Percentiles rank a stretch among this genome's conserved stretches.
Evolutionary conservation across 2,888 invertebrate species (phyloP).

Genomic region (Toxonevra muliebris): DNA sequence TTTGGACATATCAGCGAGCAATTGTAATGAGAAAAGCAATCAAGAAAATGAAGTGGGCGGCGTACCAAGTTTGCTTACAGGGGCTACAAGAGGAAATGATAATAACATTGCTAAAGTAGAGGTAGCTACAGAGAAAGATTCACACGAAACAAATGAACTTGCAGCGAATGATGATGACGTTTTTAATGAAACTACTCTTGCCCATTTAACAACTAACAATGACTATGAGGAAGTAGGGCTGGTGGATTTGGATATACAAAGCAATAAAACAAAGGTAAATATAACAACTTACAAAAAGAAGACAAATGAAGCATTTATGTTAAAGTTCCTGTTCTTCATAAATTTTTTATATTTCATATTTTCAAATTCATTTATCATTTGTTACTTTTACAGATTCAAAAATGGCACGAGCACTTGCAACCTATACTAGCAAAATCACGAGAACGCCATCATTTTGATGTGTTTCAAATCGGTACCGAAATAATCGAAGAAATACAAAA

Average conservation of each 20-base stretch:
- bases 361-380: neutral
- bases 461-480: conserved; percentile 56
- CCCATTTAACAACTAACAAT: neutral
- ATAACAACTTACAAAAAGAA: conserved; percentile 26
- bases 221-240: neutral
- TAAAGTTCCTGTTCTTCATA: neutral
- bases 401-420: conserved; percentile 59
- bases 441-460: conserved; percentile 60
- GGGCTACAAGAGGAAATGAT: no score
- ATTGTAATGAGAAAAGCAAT: neutral
- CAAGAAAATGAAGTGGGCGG: neutral
- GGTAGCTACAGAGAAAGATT: no score
- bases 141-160: neutral
- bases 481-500: conserved; percentile 50
- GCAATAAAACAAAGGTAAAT: conserved; percentile 40
- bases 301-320: neutral
- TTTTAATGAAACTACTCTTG: neutral
- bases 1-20: no score
- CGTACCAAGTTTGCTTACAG: no score
- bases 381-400: conserved; percentile 48
- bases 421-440: conserved; percentile 57
- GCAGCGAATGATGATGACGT: neutral
- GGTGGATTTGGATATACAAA: conserved; percentile 28
- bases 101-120: no score
- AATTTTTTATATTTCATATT: neutral